Percentiles rank a stretch among this genome's conserved stretches.
These are phyloP conservation scores for Drosophila atroscutellata DNA, from an alignment of 2,888 invertebrate genomes.

Conservation along the genomic window DNA sequence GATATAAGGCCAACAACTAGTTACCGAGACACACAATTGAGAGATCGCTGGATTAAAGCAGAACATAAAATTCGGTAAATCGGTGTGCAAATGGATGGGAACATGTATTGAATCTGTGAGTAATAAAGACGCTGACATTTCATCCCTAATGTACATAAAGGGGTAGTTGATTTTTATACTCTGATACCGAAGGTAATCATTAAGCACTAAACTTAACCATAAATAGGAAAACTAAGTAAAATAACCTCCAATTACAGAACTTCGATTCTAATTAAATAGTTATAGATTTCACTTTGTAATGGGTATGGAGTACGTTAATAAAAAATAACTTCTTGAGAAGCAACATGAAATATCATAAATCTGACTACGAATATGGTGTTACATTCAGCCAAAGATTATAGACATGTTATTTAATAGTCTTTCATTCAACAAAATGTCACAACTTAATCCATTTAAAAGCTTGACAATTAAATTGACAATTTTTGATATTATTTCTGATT, in stretches of 20 bases:
- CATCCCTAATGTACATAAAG: neutral
- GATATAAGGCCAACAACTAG: no score
- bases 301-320: neutral
- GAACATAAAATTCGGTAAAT: neutral
- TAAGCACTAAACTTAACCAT: neutral
- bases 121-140: neutral
- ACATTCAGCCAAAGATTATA: neutral
- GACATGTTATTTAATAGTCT: neutral
- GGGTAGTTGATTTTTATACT: neutral
- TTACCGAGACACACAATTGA: neutral
- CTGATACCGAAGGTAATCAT: neutral
- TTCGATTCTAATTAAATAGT: neutral
- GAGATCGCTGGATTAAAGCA: neutral
- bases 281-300: neutral
- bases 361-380: neutral
- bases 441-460: neutral
- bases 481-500: neutral
- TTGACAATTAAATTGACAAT: conserved; percentile 1
- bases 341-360: neutral
- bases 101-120: neutral
- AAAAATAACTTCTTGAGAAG: neutral
- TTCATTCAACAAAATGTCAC: neutral
- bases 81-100: neutral
- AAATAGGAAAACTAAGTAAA: neutral
- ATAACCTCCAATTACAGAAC: neutral